Evolutionary conservation across 2,797 vertebrate genomes (phyloP), one percentile per base, ranked within the genome.

Genomic region (Balearica regulorum): DNA sequence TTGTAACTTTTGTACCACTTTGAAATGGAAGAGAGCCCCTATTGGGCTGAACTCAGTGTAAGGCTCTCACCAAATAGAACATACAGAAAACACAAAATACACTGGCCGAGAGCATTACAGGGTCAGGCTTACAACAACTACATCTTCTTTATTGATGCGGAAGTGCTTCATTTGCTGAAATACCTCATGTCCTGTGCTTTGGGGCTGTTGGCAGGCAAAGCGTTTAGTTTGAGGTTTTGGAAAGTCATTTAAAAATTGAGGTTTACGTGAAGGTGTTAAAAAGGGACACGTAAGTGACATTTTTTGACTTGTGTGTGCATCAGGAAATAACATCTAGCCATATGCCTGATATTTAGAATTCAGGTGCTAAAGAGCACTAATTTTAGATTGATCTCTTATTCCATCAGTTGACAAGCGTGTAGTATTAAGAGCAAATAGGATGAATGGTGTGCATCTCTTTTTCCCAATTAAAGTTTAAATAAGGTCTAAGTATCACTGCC

Each of bases 41-140:
- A 46, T 6, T 10, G 41, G 39, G 6, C 53, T 37, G 51, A 78
- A 24, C 46, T 78, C 28, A 4, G 14, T 48, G n/a, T 37, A 62
- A 62, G n/a, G 31, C 44, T 70, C 49, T 72, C 49, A 33, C 35
- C 24, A 66, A 28, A 54, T 7, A 58, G 43, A 76, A 54, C 20
- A 24, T 48, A 20, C 4, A 28, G 41, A 53, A 81, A 39, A 29
- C 22, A 25, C 19, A 57, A 43, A 65, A 35, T 51, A 22, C 0
- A 9, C 37, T 15, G 7, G 19, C 0, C 0, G 0, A 51, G 21
- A 41, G 21, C 48, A 11, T 46, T 61, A 48, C 58, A 70, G 35
- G 33, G 24, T 18, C 62, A 60, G 18, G 33, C 16, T n/a, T 53
- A 55, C n/a, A n/a, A 58, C 33, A 62, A 9, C 65, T 66, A 72